Conservation (phyloP, 2,113 vertebrate species). For the Bagarius yarrelli region DNA sequence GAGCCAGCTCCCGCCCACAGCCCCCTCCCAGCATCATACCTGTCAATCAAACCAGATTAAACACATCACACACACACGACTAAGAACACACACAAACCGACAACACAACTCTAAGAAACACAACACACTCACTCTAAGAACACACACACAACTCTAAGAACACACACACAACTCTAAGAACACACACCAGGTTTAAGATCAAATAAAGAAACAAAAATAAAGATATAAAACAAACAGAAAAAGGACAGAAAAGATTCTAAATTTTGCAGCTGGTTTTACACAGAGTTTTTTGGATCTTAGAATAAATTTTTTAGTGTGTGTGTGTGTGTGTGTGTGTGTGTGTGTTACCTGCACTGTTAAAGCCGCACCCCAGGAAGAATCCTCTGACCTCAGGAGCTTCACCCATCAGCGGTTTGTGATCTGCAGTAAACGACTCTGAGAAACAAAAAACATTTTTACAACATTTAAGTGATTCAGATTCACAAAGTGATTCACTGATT, state of each 20-base stretch:
- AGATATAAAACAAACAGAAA: too few species aligned
- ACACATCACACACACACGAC: background rate
- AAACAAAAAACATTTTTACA: background rate
- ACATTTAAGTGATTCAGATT: background rate
- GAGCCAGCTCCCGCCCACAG: constrained; percentile 89
- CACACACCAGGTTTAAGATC: too few species aligned
- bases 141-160: too few species aligned
- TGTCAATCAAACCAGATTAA: constrained; percentile 36
- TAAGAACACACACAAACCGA: background rate
- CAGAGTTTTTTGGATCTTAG: too few species aligned
- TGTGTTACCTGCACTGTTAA: constrained; percentile 92
- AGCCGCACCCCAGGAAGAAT: constrained; percentile 94
- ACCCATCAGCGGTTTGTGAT: constrained; percentile 95
- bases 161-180: too few species aligned
- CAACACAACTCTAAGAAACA: background rate
- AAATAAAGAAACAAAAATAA: too few species aligned
- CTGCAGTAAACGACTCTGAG: constrained; percentile 92
- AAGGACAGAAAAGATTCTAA: too few species aligned
- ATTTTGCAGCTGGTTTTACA: too few species aligned
- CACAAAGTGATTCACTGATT: background rate
- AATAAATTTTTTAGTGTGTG: background rate
- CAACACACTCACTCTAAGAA: too few species aligned
- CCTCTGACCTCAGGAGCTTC: constrained; percentile 91
- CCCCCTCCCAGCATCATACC: constrained; percentile 98
- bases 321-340: constrained; percentile 25